Conservation (phyloP, 2,888 invertebrate species). For the Lamproptera curius region DNA sequence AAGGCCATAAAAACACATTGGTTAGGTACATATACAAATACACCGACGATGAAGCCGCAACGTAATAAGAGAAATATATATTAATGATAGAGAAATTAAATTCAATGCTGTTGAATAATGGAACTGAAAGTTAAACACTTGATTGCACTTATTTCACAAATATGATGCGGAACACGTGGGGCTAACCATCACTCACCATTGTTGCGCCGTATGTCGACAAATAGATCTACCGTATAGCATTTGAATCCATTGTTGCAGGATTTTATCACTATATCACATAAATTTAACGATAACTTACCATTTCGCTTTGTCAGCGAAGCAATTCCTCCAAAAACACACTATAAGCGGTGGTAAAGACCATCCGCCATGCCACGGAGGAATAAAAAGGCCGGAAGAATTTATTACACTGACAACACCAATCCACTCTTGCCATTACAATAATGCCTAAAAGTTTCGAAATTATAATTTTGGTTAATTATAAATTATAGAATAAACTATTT, state of each 20-base stretch:
- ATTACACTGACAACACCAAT: conserved; percentile 49
- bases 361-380: conserved; percentile 78
- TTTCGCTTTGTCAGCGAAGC: conserved; percentile 71
- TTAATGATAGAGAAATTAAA: too few species aligned
- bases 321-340: conserved; percentile 69
- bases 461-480: too few species aligned
- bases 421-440: conserved; percentile 48
- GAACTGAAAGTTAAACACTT: conserved; percentile 22
- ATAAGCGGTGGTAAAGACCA: conserved; percentile 65
- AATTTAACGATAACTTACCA: conserved; percentile 57
- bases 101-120: not conserved
- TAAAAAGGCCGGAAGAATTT: conserved; percentile 71
- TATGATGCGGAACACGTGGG: conserved; percentile 38
- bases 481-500: too few species aligned
- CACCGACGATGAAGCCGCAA: too few species aligned
- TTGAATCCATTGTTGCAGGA: conserved; percentile 32
- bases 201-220: too few species aligned
- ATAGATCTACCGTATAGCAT: conserved; percentile 28
- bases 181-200: conserved; percentile 22
- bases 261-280: conserved; percentile 31
- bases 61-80: too few species aligned
- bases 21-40: not conserved
- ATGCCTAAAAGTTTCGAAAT: too few species aligned
- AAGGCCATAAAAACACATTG: conserved; percentile 8
- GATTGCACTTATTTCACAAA: conserved; percentile 28